A percentile compares a stretch with the other conserved stretches of the same genome.
Conservation (phyloP, 2,888 invertebrate species). For the Nebria salina region DNA sequence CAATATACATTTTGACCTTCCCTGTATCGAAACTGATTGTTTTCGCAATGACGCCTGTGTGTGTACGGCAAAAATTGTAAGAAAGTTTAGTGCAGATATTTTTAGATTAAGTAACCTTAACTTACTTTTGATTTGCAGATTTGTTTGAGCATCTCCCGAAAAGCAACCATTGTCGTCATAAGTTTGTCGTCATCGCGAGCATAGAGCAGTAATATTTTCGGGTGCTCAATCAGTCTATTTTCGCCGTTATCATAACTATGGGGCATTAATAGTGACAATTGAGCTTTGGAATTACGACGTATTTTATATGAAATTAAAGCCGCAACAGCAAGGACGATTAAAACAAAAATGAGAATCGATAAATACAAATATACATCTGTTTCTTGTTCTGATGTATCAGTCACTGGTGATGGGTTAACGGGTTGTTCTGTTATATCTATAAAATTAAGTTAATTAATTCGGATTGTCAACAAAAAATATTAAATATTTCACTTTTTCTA, state of each 20-base stretch:
- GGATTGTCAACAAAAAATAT: not conserved
- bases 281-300: not conserved
- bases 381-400: not conserved
- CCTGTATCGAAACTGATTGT: no score
- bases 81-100: no score
- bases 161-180: conserved; percentile 55
- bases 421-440: not conserved
- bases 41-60: no score
- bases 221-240: not conserved
- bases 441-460: not conserved
- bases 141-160: conserved; percentile 52
- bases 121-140: conserved; percentile 55
- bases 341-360: not conserved
- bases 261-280: not conserved
- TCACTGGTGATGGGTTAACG: not conserved
- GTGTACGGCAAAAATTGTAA: no score
- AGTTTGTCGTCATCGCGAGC: conserved; percentile 62
- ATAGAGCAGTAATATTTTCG: conserved; percentile 62
- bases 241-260: not conserved
- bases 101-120: not conserved
- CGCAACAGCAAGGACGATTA: not conserved
- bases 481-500: not conserved
- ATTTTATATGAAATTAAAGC: not conserved
- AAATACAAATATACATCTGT: not conserved
- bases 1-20: no score